Conservation (phyloP, 2,888 invertebrate species). For the Odontomyia ornata region DNA sequence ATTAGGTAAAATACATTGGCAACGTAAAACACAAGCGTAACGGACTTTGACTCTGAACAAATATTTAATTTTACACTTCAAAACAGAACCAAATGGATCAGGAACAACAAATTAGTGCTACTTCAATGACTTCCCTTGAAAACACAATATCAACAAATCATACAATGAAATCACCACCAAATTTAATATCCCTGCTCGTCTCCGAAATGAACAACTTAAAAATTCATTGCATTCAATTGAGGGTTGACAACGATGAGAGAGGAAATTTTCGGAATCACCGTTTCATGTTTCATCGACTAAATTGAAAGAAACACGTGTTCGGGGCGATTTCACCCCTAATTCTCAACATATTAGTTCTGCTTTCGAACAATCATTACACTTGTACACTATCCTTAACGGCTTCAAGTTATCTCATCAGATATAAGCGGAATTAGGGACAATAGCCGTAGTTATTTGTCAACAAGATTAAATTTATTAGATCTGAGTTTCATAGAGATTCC, state of each 20-base stretch:
- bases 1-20: too few species aligned
- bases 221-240: slow-evolving; percentile 10
- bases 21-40: too few species aligned
- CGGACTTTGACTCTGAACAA: too few species aligned
- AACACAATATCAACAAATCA: neutral
- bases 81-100: neutral
- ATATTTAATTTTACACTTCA: too few species aligned
- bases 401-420: neutral
- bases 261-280: neutral
- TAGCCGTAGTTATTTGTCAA: slow-evolving; percentile 41
- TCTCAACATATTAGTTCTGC: neutral
- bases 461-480: slow-evolving; percentile 36
- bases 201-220: slow-evolving; percentile 16
- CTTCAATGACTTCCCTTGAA: neutral
- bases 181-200: slow-evolving; percentile 1
- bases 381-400: neutral
- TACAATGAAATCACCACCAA: neutral
- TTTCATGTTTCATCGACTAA: neutral
- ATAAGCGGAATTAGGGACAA: slow-evolving; percentile 12
- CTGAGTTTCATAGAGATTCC: slow-evolving; percentile 11
- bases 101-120: neutral
- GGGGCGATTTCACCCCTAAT: slow-evolving; percentile 17
- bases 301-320: slow-evolving; percentile 41
- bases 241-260: neutral
- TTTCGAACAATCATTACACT: slow-evolving; percentile 14